Evolutionary conservation across 2,888 invertebrate genomes (phyloP).

Genomic region (Malthinus flaveolus): DNA sequence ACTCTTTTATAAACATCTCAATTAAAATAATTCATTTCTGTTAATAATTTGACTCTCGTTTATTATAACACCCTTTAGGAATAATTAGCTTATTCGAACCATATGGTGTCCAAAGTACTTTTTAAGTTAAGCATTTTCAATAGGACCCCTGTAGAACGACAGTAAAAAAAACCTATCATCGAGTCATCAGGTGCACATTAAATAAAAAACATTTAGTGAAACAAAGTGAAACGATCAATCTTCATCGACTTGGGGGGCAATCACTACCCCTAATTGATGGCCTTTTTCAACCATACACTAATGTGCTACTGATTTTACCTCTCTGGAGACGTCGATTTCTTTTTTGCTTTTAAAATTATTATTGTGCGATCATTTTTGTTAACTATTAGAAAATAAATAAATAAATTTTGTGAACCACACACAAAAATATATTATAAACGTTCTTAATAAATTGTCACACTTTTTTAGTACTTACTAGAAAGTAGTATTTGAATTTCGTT

Average conservation of each 20-base stretch:
- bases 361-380: background rate
- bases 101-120: background rate
- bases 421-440: too few species aligned
- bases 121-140: slow-evolving; percentile 25
- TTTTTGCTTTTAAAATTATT: slow-evolving; percentile 6
- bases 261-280: slow-evolving; percentile 29
- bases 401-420: too few species aligned
- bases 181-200: slow-evolving; percentile 36
- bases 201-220: slow-evolving; percentile 34
- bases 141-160: slow-evolving; percentile 9
- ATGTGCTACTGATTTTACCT: slow-evolving; percentile 12
- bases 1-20: too few species aligned
- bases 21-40: too few species aligned
- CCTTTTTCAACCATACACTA: slow-evolving; percentile 16
- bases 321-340: slow-evolving; percentile 3
- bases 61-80: too few species aligned
- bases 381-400: too few species aligned
- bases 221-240: slow-evolving; percentile 34
- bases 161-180: slow-evolving; percentile 29
- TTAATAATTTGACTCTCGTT: too few species aligned
- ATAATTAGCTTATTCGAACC: too few species aligned
- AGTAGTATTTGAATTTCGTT: too few species aligned
- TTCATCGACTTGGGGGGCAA: slow-evolving; percentile 28
- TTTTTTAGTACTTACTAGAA: too few species aligned
- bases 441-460: too few species aligned